Evolutionary conservation across 2,888 invertebrate genomes (phyloP).

Genomic region (Linyphia triangularis): DNA sequence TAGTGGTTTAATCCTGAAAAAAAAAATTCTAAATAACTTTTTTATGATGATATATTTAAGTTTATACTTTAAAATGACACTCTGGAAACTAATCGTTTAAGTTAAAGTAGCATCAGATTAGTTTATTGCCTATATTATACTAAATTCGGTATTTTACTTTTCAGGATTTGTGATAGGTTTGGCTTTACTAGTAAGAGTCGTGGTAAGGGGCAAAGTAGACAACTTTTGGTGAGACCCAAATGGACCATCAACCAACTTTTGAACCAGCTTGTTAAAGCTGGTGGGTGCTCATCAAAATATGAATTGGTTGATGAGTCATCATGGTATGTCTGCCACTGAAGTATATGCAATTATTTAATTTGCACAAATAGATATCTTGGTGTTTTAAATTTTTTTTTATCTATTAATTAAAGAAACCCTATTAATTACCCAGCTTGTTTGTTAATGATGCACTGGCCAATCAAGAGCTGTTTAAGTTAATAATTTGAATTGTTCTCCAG

Average conservation of each 20-base stretch:
- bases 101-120: background rate
- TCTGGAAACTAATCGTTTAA: background rate
- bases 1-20: too few relatives aligned
- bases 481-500: too few relatives aligned
- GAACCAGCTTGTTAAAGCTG: slow-evolving; percentile 80
- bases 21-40: too few relatives aligned
- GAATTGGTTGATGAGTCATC: slow-evolving; percentile 78
- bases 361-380: background rate
- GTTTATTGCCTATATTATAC: background rate
- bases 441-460: too few relatives aligned
- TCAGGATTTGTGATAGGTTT: slow-evolving; percentile 80
- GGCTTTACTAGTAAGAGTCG: slow-evolving; percentile 82
- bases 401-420: too few relatives aligned
- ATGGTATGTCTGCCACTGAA: slow-evolving; percentile 61
- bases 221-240: slow-evolving; percentile 82
- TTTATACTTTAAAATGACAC: too few relatives aligned
- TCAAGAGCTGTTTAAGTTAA: too few relatives aligned
- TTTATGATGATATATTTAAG: too few relatives aligned
- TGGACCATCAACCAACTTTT: slow-evolving; percentile 81
- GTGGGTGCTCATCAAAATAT: slow-evolving; percentile 82
- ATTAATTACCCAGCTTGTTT: too few relatives aligned
- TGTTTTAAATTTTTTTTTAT: too few relatives aligned
- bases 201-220: slow-evolving; percentile 80
- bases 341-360: background rate
- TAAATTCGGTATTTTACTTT: slow-evolving; percentile 50